Base-by-base conservation (phyloP, 2,113 vertebrate genomes). In the Zingel zingel region DNA sequence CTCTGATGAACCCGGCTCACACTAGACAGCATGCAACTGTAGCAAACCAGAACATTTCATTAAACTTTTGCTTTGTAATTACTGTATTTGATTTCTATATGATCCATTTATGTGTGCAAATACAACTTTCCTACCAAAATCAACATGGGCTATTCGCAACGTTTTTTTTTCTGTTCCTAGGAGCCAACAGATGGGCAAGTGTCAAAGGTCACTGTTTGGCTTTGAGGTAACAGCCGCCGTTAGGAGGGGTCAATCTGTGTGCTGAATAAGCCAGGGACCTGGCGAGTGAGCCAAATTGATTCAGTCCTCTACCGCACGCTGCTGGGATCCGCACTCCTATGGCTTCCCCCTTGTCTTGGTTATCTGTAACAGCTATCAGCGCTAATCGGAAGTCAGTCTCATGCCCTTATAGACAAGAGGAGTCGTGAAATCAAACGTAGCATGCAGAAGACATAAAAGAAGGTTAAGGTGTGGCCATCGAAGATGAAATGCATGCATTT, bases 161-260 rank as follows among this genome's bases (percentile, higher is more conserved):
- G 16, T 30, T 53, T 77, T 2, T 11, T 54, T 21, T 36, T 43
- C 5, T 27, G 1, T 23, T 19, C 65, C 18, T 0, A 43, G 50
- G 47, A 79, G 66, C 56, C 71, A 74, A 39, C 91, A 94, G 92
- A 93, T 92, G 91, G 88, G 33, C 56, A 27, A 27, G 63, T 23
- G 81, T 86, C 88, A 91, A n/a, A 91, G 90, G 91, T 93, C 84
- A 87, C 10, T 56, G 77, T 88, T 88, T 74, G 72, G 86, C 74
- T 88, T 81, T 70, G 80, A 81, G 16, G 86, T 45, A 43, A 71
- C 70, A 45, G 85, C 72, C 78, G 48, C 84, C 79, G 74, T 88
- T 47, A 80, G 76, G 69, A 83, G 91, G 91, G 91, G 87, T 91
- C 85, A 89, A 82, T 80, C 87, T 68, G 73, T 85, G 79, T 63